Evolutionary conservation across 2,113 vertebrate genomes (phyloP), one percentile per base, ranked within the genome.

Genomic region (Bagarius yarrelli): DNA sequence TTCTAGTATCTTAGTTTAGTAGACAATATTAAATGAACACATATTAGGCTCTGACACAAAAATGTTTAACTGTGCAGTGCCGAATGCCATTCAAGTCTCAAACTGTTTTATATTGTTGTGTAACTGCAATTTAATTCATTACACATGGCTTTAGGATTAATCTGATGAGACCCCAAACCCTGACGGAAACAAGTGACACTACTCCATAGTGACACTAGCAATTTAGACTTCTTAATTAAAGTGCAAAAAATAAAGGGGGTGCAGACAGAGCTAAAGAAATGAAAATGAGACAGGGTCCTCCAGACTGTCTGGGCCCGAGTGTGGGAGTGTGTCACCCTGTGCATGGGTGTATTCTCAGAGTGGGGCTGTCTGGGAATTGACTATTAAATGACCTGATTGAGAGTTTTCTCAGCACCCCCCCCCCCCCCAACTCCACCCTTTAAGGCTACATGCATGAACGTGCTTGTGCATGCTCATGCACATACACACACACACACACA

Each of bases 211-310:
- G 88, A 77, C 83, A 88, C 85, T 87, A 86, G 81, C 86, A 87
- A 88, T 88, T 85, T 87, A 82, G 83, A 86, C 81, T 89, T 90
- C 91, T 92, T 93, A 90, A 92, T 92, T 93, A 93, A 92, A 92
- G 87, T 87, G 78, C 89, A 91, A 90, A 93, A 88, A 88, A 89
- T 85, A 90, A 87, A 85, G 89, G 86, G 84, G 85, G 87, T 56
- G 86, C 90, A 91, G 91, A 90, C 89, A 79, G 82, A 86, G 81
- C 84, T 85, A 83, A 87, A 89, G 89, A 92, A 92, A 89, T 88
- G 88, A 88, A 79, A 87, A 87, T 87, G 89, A 89, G 90, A 89
- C 82, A 11, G 84, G 85, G 89, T 92, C 87, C 89, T 91, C 84
- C 87, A 90, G 91, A 86, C 89, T 88, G 92, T 92, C 92, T 93